These are phyloP conservation scores for Fragariocoptes setiger DNA, from an alignment of 1,140 invertebrate species.

Conservation along the genomic window DNA sequence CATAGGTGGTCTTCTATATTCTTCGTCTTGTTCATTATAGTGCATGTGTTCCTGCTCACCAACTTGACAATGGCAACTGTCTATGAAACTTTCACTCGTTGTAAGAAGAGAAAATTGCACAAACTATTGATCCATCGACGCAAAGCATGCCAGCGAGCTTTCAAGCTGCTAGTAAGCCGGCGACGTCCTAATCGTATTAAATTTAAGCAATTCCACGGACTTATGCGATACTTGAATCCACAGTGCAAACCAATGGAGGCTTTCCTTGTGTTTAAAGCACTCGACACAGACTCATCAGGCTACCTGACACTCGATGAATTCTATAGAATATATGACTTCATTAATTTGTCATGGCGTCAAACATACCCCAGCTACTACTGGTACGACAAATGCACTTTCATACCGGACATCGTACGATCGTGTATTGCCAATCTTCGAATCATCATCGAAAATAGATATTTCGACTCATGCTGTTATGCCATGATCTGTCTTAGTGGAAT, in stretches of 20 bases:
- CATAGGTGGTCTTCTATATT: constrained; percentile 50
- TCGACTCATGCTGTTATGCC: constrained; percentile 31
- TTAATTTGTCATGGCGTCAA: constrained; percentile 34
- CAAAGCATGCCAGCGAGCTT: constrained; percentile 46
- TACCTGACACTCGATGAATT: constrained; percentile 37
- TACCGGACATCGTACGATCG: constrained; percentile 23
- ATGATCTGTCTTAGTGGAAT: constrained; percentile 1
- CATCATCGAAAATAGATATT: constrained; percentile 33
- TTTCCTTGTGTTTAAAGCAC: constrained; percentile 42
- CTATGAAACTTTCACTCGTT: constrained; percentile 55
- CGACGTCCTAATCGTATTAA: constrained; percentile 27
- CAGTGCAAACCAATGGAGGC: constrained; percentile 40
- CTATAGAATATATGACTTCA: constrained; percentile 37
- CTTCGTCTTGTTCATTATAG: constrained; percentile 51
- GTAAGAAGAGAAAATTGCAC: constrained; percentile 55
- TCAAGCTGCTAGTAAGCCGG: constrained; percentile 33
- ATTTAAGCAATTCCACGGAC: constrained; percentile 43
- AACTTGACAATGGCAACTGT: constrained; percentile 63
- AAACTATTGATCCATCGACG: constrained; percentile 50
- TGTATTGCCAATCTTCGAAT: constrained; percentile 26
- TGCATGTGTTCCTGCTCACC: constrained; percentile 58
- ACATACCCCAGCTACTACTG: constrained; percentile 23
- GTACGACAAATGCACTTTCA: constrained; percentile 26
- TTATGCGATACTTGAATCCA: constrained; percentile 42
- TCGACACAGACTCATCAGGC: constrained; percentile 33